A percentile compares a stretch with the other conserved stretches of the same genome.
These are phyloP conservation scores for Origma solitaria DNA, from an alignment of 2,113 vertebrate genomes.

Conservation along the genomic window DNA sequence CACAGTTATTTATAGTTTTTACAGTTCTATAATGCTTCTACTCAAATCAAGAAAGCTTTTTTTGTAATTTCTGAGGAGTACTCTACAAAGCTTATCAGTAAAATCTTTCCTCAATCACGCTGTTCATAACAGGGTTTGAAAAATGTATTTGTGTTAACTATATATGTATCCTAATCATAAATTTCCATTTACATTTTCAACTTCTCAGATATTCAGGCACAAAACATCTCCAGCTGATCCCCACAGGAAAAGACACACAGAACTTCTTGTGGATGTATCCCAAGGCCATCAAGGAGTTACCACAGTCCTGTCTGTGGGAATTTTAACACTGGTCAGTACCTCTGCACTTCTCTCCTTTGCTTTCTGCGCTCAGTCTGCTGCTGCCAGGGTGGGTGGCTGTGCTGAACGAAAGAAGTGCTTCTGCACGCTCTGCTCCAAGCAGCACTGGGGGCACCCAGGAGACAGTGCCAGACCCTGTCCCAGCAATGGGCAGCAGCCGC, in stretches of 20 bases:
- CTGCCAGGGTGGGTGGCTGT: not conserved
- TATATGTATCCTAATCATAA: not conserved
- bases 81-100: not conserved
- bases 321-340: not conserved
- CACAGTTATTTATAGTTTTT: not conserved
- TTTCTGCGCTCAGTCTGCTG: not conserved
- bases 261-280: not conserved
- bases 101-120: not conserved
- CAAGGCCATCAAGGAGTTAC: not conserved
- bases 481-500: not conserved
- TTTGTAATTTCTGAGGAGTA: not conserved
- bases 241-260: not conserved
- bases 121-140: not conserved
- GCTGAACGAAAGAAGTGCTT: not conserved
- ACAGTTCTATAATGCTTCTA: not conserved
- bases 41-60: not conserved
- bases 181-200: not conserved
- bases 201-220: not conserved
- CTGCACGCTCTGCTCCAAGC: not conserved
- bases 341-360: not conserved
- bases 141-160: not conserved
- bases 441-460: not conserved
- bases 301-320: rapidly evolving
- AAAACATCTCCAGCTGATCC: not conserved
- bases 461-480: not conserved